Evolutionary conservation across 2,113 vertebrate genomes (phyloP).

Genomic region (Grus americana): DNA sequence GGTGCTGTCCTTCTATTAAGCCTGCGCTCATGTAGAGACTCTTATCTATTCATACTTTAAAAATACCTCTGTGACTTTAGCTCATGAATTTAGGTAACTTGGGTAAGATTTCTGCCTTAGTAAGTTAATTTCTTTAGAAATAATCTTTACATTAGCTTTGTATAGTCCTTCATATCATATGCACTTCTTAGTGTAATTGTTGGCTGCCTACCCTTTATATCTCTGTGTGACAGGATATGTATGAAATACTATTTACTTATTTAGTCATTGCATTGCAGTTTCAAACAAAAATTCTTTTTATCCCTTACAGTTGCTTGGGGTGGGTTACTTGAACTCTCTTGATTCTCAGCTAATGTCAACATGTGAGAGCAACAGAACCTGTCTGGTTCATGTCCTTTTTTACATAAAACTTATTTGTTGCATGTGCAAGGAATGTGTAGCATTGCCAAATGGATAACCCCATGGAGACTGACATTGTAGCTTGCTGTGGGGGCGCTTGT

Average conservation of each 20-base stretch:
- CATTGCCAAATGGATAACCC: neutral
- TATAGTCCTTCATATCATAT: neutral
- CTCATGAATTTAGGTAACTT: neutral
- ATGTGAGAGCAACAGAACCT: neutral
- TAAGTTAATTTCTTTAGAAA: neutral
- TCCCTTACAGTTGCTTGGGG: neutral
- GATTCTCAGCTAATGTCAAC: conserved; percentile 23
- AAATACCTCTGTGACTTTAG: neutral
- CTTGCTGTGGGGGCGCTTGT: neutral
- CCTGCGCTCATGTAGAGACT: neutral
- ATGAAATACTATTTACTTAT: neutral
- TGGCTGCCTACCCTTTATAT: neutral
- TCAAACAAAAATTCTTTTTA: conserved; percentile 10
- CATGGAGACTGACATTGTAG: neutral
- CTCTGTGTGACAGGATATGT: neutral
- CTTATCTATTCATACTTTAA: neutral
- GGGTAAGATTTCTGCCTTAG: neutral
- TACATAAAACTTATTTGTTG: neutral
- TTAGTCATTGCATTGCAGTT: neutral
- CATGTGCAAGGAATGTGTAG: neutral
- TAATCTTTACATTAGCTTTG: neutral
- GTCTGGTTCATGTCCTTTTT: neutral
- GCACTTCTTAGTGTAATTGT: neutral
- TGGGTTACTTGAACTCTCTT: conserved; percentile 18
- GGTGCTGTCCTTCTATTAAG: neutral